Evolutionary conservation across 2,797 vertebrate genomes (phyloP).

Genomic region (Intellagama lesueurii): DNA sequence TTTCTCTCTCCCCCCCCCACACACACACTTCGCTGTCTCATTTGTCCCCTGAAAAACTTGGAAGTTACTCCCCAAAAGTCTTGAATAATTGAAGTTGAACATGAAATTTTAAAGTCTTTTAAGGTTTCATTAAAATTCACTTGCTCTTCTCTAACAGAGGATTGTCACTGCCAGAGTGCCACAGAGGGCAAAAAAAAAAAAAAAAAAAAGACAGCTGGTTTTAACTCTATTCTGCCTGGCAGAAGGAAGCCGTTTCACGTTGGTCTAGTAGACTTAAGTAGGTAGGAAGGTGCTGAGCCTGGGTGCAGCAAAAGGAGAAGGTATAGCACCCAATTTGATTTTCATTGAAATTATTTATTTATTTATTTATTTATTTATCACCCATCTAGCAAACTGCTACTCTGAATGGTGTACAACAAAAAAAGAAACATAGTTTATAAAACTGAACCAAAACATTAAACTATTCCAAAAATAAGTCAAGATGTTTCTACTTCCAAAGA

Average conservation of each 20-base stretch:
- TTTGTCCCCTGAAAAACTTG: constrained; percentile 17
- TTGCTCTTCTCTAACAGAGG: constrained; percentile 53
- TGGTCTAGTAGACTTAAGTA: neutral
- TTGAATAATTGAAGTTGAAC: constrained; percentile 76
- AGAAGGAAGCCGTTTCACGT: neutral
- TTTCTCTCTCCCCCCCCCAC: neutral
- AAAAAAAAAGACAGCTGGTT: constrained; percentile 28
- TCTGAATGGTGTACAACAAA: too few species aligned
- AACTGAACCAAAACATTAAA: too few species aligned
- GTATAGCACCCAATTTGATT: neutral
- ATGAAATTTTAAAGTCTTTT: constrained; percentile 77
- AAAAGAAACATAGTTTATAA: too few species aligned
- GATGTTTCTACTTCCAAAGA: too few species aligned
- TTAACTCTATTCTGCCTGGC: constrained; percentile 30
- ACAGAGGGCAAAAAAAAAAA: constrained; percentile 53
- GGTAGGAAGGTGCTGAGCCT: neutral
- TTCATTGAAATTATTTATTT: too few species aligned
- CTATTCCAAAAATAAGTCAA: too few species aligned
- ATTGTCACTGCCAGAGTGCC: constrained; percentile 53
- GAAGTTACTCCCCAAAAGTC: constrained; percentile 44
- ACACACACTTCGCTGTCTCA: too few species aligned
- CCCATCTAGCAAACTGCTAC: too few species aligned
- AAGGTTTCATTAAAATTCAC: constrained; percentile 77
- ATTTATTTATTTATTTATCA: too few species aligned
- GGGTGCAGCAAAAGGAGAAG: neutral